Conservation (phyloP, 2,113 vertebrate species). For the Fregata magnificens region DNA sequence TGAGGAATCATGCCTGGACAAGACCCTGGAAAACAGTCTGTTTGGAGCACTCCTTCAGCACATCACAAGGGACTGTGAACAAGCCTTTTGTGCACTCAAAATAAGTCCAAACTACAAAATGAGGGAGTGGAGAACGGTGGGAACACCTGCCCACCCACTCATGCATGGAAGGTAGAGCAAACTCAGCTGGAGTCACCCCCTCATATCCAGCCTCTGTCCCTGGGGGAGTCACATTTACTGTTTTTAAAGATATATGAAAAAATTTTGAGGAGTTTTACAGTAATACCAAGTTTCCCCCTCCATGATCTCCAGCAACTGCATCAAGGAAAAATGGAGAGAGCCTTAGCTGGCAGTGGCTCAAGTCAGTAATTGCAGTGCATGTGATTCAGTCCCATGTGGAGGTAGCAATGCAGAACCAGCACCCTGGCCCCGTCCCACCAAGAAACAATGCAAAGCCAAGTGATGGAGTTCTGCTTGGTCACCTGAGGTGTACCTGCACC, state of each 20-base stretch:
- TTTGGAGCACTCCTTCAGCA: not conserved
- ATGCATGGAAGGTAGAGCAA: not conserved
- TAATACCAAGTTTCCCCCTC: not conserved
- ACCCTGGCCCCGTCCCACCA: not conserved
- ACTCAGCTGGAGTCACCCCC: not conserved
- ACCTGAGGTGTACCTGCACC: not conserved
- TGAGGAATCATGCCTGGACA: not conserved
- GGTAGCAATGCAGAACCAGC: not conserved
- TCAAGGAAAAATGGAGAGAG: not conserved
- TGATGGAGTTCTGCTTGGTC: not conserved
- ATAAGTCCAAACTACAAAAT: not conserved
- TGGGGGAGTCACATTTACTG: not conserved
- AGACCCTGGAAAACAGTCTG: not conserved
- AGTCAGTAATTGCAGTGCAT: not conserved
- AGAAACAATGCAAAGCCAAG: not conserved
- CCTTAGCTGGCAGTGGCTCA: not conserved
- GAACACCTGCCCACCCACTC: not conserved
- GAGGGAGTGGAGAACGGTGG: not conserved
- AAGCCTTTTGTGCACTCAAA: not conserved
- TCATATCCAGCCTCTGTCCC: not conserved
- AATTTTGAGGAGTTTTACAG: not conserved
- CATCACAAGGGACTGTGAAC: not conserved
- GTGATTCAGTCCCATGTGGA: not conserved
- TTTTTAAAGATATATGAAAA: not conserved
- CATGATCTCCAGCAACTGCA: fast-evolving